Conservation (phyloP, 2,113 vertebrate genomes). For the Hypocryptadius cinnamomeus region DNA sequence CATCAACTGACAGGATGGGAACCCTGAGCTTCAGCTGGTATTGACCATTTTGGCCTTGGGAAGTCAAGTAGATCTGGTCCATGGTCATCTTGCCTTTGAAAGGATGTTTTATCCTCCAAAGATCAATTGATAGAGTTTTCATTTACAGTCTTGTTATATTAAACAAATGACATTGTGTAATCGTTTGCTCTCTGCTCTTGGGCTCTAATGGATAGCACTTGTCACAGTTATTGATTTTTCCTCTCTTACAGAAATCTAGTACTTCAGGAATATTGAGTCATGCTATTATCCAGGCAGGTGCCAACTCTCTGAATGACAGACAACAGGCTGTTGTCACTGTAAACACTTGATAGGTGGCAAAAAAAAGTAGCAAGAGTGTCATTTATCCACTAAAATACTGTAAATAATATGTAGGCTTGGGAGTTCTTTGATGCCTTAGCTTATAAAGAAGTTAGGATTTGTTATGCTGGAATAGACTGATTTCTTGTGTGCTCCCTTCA, state of each 20-base stretch:
- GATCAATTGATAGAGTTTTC: neutral
- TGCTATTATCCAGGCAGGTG: constrained; percentile 28
- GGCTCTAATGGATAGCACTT: constrained; percentile 25
- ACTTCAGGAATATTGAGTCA: constrained; percentile 31
- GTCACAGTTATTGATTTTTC: constrained; percentile 55
- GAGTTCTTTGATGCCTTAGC: constrained; percentile 2
- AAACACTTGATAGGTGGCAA: neutral
- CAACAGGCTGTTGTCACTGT: constrained; percentile 5
- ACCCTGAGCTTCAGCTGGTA: neutral
- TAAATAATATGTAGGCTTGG: constrained; percentile 12
- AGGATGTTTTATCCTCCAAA: neutral
- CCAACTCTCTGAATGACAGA: constrained; percentile 16
- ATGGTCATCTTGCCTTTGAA: neutral
- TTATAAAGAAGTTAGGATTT: neutral
- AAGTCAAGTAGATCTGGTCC: neutral
- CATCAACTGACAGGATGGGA: neutral
- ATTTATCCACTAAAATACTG: constrained; percentile 18
- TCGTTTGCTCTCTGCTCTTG: neutral
- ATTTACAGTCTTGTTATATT: constrained; percentile 8
- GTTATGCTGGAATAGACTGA: neutral
- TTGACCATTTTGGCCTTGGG: neutral
- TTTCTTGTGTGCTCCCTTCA: neutral
- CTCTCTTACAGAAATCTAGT: constrained; percentile 25
- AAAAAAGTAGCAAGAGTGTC: neutral
- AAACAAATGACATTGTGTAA: constrained; percentile 5